Evolutionary conservation across 2,888 invertebrate species (phyloP).

Genomic region (Luperina nickerlii): DNA sequence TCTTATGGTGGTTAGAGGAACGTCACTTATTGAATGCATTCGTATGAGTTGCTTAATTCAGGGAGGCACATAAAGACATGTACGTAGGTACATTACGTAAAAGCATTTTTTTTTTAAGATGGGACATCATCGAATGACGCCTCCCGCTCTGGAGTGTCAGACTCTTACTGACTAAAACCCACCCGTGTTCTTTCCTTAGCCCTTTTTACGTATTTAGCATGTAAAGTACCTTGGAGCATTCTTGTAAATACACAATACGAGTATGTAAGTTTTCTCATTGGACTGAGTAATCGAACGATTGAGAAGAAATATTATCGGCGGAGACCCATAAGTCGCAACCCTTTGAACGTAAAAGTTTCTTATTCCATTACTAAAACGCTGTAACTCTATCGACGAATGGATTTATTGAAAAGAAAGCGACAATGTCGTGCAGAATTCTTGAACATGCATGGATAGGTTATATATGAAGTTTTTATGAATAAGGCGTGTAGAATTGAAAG

Average conservation of each 20-base stretch:
- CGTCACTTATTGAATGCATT: background rate
- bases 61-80: background rate
- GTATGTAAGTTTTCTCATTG: slow-evolving; percentile 51
- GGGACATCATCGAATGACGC: no score
- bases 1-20: background rate
- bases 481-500: background rate
- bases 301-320: slow-evolving; percentile 38
- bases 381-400: slow-evolving; percentile 40
- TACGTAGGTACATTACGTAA: background rate
- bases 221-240: slow-evolving; percentile 1
- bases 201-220: background rate
- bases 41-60: no score
- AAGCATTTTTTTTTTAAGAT: no score
- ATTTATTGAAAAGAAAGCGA: slow-evolving; percentile 53
- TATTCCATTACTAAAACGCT: slow-evolving; percentile 49
- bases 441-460: slow-evolving; percentile 11
- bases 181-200: no score
- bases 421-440: slow-evolving; percentile 48
- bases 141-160: no score
- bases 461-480: slow-evolving; percentile 27
- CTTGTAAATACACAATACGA: slow-evolving; percentile 54
- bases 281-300: slow-evolving; percentile 56
- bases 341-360: slow-evolving; percentile 55
- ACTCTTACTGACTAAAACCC: no score
- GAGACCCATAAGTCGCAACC: slow-evolving; percentile 50